A percentile compares a stretch with the other conserved stretches of the same genome.
Evolutionary conservation across 2,888 invertebrate genomes (phyloP).

Genomic region (Leptura quadrifasciata): DNA sequence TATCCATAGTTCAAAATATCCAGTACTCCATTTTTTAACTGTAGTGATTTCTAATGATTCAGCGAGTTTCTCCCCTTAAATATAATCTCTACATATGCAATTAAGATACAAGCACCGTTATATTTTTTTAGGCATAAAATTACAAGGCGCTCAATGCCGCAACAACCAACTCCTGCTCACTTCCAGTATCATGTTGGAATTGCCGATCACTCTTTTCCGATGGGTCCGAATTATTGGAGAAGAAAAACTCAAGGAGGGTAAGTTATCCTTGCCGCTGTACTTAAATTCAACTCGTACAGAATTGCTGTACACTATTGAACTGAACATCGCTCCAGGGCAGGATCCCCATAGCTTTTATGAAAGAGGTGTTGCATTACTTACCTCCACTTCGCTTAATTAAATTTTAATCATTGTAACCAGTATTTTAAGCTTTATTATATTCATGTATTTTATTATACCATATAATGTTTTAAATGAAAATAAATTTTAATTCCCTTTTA

Average conservation of each 20-base stretch:
- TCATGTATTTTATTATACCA: background rate
- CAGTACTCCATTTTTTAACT: too few relatives aligned
- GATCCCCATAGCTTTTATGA: conserved; percentile 98
- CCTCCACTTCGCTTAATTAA: conserved; percentile 92
- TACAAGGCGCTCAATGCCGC: conserved; percentile 97
- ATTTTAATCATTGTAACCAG: background rate
- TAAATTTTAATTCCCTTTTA: background rate
- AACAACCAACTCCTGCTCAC: conserved; percentile 93
- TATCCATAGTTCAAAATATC: too few relatives aligned
- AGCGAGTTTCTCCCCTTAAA: too few relatives aligned
- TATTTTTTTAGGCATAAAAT: conserved; percentile 85
- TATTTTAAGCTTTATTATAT: conserved; percentile 16
- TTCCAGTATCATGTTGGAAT: conserved; percentile 95
- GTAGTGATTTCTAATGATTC: too few relatives aligned
- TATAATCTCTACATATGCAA: too few relatives aligned
- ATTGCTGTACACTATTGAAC: conserved; percentile 94
- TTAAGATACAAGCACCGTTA: too few relatives aligned
- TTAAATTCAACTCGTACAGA: conserved; percentile 97
- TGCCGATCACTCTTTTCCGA: conserved; percentile 90
- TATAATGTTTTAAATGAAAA: conserved; percentile 11
- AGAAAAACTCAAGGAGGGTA: conserved; percentile 76
- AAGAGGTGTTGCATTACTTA: conserved; percentile 96
- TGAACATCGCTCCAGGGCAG: conserved; percentile 92
- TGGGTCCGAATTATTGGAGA: conserved; percentile 80
- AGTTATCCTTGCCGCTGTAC: conserved; percentile 95